Percentiles rank a stretch among this genome's conserved stretches.
phyloP scores from a whole-genome alignment of 2,888 invertebrate species.

The Cryptops parisi region DNA sequence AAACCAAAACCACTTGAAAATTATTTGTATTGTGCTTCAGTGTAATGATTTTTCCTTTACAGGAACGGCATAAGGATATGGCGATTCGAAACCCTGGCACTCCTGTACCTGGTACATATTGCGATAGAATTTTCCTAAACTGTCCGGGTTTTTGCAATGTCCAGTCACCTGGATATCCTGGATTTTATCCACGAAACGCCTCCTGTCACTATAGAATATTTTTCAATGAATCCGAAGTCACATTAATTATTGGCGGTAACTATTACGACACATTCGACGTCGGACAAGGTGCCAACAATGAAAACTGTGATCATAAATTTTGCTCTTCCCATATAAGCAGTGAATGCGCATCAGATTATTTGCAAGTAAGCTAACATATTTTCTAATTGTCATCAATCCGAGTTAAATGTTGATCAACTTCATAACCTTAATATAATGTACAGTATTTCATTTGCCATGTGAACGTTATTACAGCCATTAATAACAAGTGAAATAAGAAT shows the following conservation, averaged over 20 bases:
- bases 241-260: not conserved
- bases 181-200: not conserved
- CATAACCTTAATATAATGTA: no score
- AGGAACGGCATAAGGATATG: not conserved
- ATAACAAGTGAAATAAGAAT: no score
- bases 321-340: not conserved
- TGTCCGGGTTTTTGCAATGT: not conserved
- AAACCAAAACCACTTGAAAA: no score
- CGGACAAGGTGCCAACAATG: not conserved
- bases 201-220: not conserved
- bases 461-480: no score
- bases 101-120: not conserved
- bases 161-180: not conserved
- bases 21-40: no score
- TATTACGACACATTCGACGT: not conserved
- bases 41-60: no score
- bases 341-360: not conserved
- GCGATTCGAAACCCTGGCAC: not conserved
- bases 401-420: no score
- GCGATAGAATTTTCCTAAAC: not conserved
- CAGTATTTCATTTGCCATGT: no score
- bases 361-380: not conserved
- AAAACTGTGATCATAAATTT: not conserved
- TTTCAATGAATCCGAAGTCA: not conserved
- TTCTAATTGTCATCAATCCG: conserved; percentile 51